Evolutionary conservation across 2,113 vertebrate genomes (phyloP), one percentile per base, ranked within the genome.

Genomic region (Cranoglanis bouderius): DNA sequence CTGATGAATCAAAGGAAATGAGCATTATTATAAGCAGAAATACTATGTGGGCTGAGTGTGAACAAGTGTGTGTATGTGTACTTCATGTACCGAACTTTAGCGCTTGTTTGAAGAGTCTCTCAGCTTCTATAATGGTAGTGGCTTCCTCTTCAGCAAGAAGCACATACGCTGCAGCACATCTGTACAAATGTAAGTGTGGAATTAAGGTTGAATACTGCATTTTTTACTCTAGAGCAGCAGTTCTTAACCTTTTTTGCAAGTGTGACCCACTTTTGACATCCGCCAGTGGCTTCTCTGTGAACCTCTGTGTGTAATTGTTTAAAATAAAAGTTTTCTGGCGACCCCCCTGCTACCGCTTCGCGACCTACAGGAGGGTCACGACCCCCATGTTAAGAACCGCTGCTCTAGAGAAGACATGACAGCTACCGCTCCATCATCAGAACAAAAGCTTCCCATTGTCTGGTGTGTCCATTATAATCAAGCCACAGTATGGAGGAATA

Each of bases 71-170:
- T 72, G 46, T 29, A 32, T 43, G 67, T 57, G 51, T 46, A 29
- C 4, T 26, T 57, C 4, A 75, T 51, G 16, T 97, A 95, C 98
- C 98, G 26, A 97, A 98, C 93, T 94, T 97, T 77, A 99, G 93
- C 16, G 98, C 98, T 96, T 99, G 98, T 94, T 96, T 99, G 92
- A 99, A 99, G 63, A 99, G 97, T 82, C 95, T 97, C 93, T 99
- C 98, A 8, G 98, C 98, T 94, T 99, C 98, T 91, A 96, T 96
- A 91, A 99, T 99, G 29, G 98, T 99, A 61, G 97, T 98, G 83
- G 98, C 98, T 94, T 99, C 98, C 94, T 99, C 98, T 88, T 99
- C 98, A 51, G 98, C 98, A 86, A 99, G 92, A 0, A 99, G 97
- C 57, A 99, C 97, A 8, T 99, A 99, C 0, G 98, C 98, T 82